Conservation (phyloP, 1,140 invertebrate species). For the Brachionus koreanus region DNA sequence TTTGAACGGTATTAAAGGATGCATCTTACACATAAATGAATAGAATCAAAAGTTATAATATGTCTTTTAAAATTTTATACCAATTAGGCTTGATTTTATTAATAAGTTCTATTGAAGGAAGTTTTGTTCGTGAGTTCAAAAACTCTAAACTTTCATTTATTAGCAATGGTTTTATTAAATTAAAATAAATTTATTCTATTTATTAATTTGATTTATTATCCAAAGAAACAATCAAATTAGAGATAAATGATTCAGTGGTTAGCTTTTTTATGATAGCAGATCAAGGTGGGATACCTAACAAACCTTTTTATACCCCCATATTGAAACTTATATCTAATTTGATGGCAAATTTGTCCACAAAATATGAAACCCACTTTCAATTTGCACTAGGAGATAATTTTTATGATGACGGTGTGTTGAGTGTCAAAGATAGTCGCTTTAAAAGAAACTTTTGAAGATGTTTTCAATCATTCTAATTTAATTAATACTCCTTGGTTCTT, state of each 20-base stretch:
- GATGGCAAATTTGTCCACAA: slow-evolving; percentile 51
- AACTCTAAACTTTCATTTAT: not conserved
- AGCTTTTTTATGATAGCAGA: slow-evolving; percentile 54
- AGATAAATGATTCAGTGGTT: not conserved
- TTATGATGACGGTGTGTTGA: slow-evolving; percentile 35
- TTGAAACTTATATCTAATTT: slow-evolving; percentile 51
- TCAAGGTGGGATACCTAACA: slow-evolving; percentile 55
- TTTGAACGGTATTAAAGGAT: too few relatives aligned
- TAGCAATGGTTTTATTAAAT: not conserved
- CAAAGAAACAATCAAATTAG: not conserved
- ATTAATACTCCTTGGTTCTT: not conserved
- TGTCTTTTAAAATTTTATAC: not conserved
- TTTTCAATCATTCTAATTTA: not conserved
- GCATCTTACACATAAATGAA: too few relatives aligned
- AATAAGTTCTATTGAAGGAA: not conserved
- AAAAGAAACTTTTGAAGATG: slow-evolving; percentile 16
- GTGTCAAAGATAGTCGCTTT: slow-evolving; percentile 36
- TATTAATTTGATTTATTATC: not conserved
- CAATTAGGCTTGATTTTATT: not conserved
- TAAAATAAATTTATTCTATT: not conserved
- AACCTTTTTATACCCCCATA: slow-evolving; percentile 54
- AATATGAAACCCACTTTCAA: slow-evolving; percentile 50
- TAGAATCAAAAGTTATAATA: too few relatives aligned
- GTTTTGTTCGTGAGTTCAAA: not conserved
- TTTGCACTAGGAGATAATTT: slow-evolving; percentile 50